These are phyloP conservation scores for Aplysina aerophoba DNA, from an alignment of 37 sponge, comb jelly and placozoan genomes.

Conservation along the genomic window DNA sequence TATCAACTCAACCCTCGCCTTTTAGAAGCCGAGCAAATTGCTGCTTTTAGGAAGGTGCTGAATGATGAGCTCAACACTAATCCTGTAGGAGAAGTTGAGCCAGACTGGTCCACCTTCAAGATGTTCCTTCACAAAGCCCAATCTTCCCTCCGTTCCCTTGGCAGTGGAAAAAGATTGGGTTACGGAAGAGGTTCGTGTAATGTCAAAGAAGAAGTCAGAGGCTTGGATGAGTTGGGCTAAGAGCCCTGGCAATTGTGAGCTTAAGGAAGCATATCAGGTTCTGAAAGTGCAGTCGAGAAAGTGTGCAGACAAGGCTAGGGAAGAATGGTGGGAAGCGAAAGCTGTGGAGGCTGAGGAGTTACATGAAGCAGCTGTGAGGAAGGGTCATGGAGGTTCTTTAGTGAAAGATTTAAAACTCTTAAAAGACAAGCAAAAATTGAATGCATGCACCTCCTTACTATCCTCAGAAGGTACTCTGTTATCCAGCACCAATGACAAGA, in stretches of 20 bases:
- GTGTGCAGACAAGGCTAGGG: slow-evolving; percentile 21
- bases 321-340: slow-evolving; percentile 29
- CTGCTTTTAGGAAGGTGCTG: background rate
- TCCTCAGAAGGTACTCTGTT: background rate
- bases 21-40: background rate
- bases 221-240: background rate
- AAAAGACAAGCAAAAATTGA: background rate
- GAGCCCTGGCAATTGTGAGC: background rate
- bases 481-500: background rate
- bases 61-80: background rate
- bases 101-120: background rate
- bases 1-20: background rate
- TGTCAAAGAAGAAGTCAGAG: background rate
- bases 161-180: background rate
- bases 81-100: background rate
- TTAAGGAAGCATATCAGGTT: background rate
- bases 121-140: background rate
- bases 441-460: background rate
- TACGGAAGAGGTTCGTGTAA: background rate
- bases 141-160: background rate
- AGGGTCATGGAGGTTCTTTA: background rate
- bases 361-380: background rate
- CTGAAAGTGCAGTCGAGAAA: background rate
- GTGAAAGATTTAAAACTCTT: slow-evolving; percentile 19
- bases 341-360: slow-evolving; percentile 13